phyloP scores from a whole-genome alignment of 2,797 vertebrate genomes.

The Hafferia zeledoni region DNA sequence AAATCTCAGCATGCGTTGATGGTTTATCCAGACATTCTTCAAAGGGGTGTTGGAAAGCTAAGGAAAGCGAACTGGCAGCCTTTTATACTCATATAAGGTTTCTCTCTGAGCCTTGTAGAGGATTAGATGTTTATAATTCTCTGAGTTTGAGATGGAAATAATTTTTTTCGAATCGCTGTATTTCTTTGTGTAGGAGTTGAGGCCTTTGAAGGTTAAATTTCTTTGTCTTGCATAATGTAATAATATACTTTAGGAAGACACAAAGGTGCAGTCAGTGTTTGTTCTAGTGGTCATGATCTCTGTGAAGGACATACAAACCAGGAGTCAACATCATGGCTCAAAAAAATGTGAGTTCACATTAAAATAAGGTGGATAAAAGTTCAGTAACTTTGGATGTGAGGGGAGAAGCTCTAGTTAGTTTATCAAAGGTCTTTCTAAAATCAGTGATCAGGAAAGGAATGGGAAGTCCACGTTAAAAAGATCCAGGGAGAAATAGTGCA shows the following conservation, averaged over 20 bases:
- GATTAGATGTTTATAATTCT: background rate
- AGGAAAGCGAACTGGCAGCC: background rate
- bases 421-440: background rate
- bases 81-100: background rate
- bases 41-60: background rate
- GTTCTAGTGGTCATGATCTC: background rate
- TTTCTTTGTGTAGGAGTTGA: background rate
- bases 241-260: background rate
- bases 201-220: background rate
- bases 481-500: background rate
- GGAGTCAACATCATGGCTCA: background rate
- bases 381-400: background rate
- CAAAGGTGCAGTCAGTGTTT: background rate
- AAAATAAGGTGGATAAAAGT: background rate
- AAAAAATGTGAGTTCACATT: background rate
- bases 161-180: background rate
- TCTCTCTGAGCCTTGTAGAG: background rate
- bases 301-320: background rate
- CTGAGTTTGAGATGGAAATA: constrained; percentile 5
- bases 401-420: background rate
- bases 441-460: background rate
- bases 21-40: constrained; percentile 43
- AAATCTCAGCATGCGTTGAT: constrained; percentile 28
- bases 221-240: background rate
- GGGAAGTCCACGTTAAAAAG: background rate